Percentiles rank a stretch among this genome's conserved stretches.
Evolutionary conservation across 2,113 vertebrate species (phyloP).

Genomic region (Pseudopodoces humilis): DNA sequence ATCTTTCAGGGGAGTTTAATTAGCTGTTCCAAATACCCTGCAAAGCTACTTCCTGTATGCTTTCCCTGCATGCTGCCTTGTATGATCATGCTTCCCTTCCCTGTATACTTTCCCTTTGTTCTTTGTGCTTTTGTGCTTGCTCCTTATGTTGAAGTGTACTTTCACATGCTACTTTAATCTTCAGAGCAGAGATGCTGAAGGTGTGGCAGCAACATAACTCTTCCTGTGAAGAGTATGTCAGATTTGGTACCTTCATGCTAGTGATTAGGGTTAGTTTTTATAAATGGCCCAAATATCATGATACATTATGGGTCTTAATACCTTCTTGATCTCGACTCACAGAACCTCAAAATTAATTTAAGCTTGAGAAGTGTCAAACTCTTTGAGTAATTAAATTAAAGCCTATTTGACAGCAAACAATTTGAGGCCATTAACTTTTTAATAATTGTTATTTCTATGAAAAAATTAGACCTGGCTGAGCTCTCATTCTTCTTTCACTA

Average conservation of each 20-base stretch:
- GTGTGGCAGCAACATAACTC: neutral
- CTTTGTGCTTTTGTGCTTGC: neutral
- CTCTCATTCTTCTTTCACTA: neutral
- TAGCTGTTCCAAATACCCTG: neutral
- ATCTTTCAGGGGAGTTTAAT: neutral
- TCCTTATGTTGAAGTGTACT: neutral
- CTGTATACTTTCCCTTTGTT: too few species aligned
- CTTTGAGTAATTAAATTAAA: slow-evolving; percentile 51
- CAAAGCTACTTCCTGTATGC: neutral
- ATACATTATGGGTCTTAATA: slow-evolving; percentile 2
- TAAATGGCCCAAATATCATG: neutral
- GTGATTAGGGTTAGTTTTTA: neutral
- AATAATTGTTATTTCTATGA: neutral
- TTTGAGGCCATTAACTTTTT: neutral
- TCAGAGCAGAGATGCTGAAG: neutral
- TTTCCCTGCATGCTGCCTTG: neutral
- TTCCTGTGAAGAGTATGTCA: neutral
- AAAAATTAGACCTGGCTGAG: neutral
- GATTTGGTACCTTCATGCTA: neutral
- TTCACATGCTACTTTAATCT: neutral
- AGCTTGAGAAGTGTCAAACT: neutral
- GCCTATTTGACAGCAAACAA: slow-evolving; percentile 30
- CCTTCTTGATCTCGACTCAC: neutral
- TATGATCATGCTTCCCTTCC: too few species aligned
- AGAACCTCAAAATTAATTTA: neutral